Evolutionary conservation across 2,113 vertebrate genomes (phyloP), one percentile per base, ranked within the genome.

Genomic region (Carassius auratus): DNA sequence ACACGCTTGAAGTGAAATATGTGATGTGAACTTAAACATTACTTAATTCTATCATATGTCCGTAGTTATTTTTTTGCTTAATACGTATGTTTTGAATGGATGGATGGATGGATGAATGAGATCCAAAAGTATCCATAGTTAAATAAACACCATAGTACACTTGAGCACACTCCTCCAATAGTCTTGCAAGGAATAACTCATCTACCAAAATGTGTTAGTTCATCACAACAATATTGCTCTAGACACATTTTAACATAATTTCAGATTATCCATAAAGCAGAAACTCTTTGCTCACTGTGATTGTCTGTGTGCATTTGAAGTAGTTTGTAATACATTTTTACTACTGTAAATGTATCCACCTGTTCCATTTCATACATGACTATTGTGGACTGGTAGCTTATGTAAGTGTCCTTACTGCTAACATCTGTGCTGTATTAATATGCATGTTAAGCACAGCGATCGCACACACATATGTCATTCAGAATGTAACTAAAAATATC

Each of bases 401-500:
- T 61, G 55, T 5, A 36, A 77, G 8, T 8, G 1, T 57, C 14
- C 42, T 57, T 55, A 57, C 75, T 57, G 75, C 75, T 55, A 10
- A 55, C 13, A 30, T 55, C 23, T 52, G 9, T 52, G 17, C 8
- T 77, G 33, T 23, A 79, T 61, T 61, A 36, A 36, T 36, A 78
- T 79, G 17, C 9, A 79, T 79, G 17, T 5, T 42, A 19, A 38
- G 76, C 33, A 61, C 19, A 79, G 30, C 8, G 26, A 50, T 76
- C 48, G 4, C 76, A 36, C 50, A 78, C 6, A 78, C 52, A 1
- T 59, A 78, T 13, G 76, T 59, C 76, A 78, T 59, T 21, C 45
- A 76, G 13, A 55, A 26, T 55, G 15, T 33, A 76, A 33, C 76
- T 79, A 79, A 23, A 61, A 79, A 79, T 79, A 79, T 13, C 30